A percentile compares a stretch with the other conserved stretches of the same genome.
Conservation (phyloP, 2,888 invertebrate species). For the Elysia crispata region DNA sequence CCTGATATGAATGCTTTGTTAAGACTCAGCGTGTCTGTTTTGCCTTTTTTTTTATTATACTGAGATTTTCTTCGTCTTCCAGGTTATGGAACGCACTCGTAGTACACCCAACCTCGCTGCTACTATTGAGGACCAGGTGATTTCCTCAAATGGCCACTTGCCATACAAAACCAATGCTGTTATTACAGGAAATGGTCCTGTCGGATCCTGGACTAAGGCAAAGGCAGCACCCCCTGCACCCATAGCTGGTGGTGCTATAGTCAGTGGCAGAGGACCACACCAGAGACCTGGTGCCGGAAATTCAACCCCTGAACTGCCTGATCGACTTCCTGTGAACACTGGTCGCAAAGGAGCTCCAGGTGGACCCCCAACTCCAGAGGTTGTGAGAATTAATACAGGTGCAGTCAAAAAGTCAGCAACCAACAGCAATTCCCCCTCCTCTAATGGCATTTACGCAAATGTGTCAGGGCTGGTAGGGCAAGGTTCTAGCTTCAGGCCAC, state of each 20-base stretch:
- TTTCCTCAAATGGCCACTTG: not conserved
- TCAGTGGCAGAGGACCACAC: too few relatives aligned
- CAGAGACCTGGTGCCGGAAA: not conserved
- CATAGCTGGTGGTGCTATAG: too few relatives aligned
- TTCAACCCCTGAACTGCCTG: slow-evolving; percentile 58
- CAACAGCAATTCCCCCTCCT: not conserved
- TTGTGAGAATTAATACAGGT: slow-evolving; percentile 63
- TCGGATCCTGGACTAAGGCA: not conserved
- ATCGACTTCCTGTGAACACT: slow-evolving; percentile 59
- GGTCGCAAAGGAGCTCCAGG: slow-evolving; percentile 55
- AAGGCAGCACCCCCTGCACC: slow-evolving; percentile 22
- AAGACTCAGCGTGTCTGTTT: too few relatives aligned
- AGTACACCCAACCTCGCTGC: slow-evolving; percentile 67
- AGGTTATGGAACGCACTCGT: slow-evolving; percentile 64
- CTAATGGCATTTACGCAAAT: slow-evolving; percentile 71
- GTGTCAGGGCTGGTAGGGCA: slow-evolving; percentile 61
- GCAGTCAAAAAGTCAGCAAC: slow-evolving; percentile 42
- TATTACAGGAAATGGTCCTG: not conserved
- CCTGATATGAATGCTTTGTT: too few relatives aligned
- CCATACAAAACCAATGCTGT: not conserved
- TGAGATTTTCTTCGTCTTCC: not conserved
- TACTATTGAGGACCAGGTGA: slow-evolving; percentile 31
- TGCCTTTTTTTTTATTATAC: too few relatives aligned
- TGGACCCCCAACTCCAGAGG: slow-evolving; percentile 58
- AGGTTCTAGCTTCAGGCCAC: slow-evolving; percentile 91